phyloP scores from a whole-genome alignment of 2,797 vertebrate species.

The Enteromius paludinosus region DNA sequence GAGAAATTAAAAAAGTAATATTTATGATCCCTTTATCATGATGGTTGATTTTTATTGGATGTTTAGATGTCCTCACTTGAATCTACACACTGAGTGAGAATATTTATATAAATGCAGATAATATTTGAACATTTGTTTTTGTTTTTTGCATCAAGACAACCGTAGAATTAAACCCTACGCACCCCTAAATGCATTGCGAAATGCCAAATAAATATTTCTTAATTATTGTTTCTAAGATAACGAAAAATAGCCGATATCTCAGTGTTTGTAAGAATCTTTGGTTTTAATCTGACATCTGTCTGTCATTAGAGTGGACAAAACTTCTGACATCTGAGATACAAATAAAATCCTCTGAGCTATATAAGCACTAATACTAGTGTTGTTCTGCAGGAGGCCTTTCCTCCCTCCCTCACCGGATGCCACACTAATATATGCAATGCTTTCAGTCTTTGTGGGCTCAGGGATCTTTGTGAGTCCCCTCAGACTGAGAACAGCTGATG shows the following conservation, averaged over 20 bases:
- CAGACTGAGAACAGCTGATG: conserved; percentile 51
- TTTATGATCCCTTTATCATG: neutral
- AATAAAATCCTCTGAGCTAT: neutral
- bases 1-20: conserved; percentile 22
- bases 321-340: neutral
- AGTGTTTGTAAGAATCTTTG: neutral
- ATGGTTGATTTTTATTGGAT: neutral
- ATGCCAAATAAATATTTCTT: neutral
- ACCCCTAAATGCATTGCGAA: neutral
- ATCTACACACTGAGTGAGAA: neutral
- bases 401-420: neutral
- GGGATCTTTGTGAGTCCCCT: conserved; percentile 17
- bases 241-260: neutral
- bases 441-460: neutral
- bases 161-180: neutral
- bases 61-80: neutral
- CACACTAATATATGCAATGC: neutral
- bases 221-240: neutral
- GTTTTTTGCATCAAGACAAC: neutral
- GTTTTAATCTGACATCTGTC: neutral
- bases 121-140: neutral
- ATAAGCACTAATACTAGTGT: neutral
- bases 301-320: neutral
- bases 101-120: neutral
- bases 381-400: conserved; percentile 2